Base-by-base conservation (phyloP, 2,888 invertebrate species). In the Phorcus lineatus region DNA sequence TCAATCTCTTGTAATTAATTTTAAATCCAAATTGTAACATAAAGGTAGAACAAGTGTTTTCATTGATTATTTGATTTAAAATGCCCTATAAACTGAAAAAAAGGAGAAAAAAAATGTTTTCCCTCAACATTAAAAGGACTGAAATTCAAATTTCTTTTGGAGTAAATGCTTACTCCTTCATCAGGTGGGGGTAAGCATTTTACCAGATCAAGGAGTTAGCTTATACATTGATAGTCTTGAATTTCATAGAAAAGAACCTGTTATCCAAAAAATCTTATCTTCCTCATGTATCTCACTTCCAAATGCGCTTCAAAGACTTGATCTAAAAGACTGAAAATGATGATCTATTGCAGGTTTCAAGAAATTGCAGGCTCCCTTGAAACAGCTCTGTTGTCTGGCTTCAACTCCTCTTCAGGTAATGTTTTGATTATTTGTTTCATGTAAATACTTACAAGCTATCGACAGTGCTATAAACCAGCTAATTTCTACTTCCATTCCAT, bases 321-420 rank as follows among this genome's bases (percentile, higher is more conserved):
- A 57, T 57, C n/a, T 7, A 57, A 9, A 9, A 7, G 19, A 11
- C 24, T 57, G 3, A n/a, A 57, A 17, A 24, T 57, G 9, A 57
- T 74, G 55, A 80, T 80, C 82, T 82, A 77, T 88, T 90, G 53
- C 86, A 94, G 97, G 86, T 98, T 97, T 94, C 98, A 98, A 94
- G 97, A 98, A 94, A 97, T 98, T 91, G 97, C 97, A 78, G 96
- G 96, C 86, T 94, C 93, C 57, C 93, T 95, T 84, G 95, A 95
- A 91, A 92, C 91, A 70, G 92, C 94, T n/a, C 89, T 94, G 70
- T 91, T 94, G 16, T 86, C 88, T 74, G 91, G 90, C 11, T 91
- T 92, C 76, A 90, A 88, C 74, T 84, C 79, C 17, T 74, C 88
- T n/a, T 16, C 83, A 84, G 89, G 91, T 91, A 82, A 79, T 80